Evolutionary conservation across 2,888 invertebrate genomes (phyloP).

Genomic region (Lomographa bimaculata): DNA sequence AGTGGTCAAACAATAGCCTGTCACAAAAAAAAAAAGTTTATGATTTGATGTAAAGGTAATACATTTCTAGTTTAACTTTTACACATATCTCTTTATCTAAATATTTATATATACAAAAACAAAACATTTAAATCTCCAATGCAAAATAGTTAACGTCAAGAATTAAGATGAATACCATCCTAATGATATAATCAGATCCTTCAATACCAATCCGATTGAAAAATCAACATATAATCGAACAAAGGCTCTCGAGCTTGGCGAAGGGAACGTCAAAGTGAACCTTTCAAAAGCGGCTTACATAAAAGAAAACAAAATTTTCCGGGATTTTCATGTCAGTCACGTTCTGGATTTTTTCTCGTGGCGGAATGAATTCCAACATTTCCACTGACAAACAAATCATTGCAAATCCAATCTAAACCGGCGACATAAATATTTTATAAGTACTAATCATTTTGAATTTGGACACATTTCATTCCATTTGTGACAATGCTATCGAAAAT

Average conservation of each 20-base stretch:
- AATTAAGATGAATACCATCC: slow-evolving; percentile 18
- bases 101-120: no score
- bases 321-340: slow-evolving; percentile 71
- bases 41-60: no score
- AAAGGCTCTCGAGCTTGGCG: slow-evolving; percentile 47
- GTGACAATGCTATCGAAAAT: no score
- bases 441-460: slow-evolving; percentile 3
- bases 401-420: slow-evolving; percentile 58
- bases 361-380: slow-evolving; percentile 66
- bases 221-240: slow-evolving; percentile 44
- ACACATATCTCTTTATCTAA: no score
- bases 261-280: slow-evolving; percentile 50
- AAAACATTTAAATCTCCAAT: no score
- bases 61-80: no score
- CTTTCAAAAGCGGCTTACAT: slow-evolving; percentile 54
- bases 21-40: no score
- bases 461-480: slow-evolving; percentile 1
- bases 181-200: slow-evolving; percentile 29
- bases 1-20: no score
- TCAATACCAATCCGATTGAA: slow-evolving; percentile 32
- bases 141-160: no score
- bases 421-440: slow-evolving; percentile 11
- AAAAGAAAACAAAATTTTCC: slow-evolving; percentile 61
- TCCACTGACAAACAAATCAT: slow-evolving; percentile 64
- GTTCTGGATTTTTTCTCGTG: slow-evolving; percentile 52